phyloP scores from a whole-genome alignment of 2,888 invertebrate genomes.

The Drosophila atripex region DNA sequence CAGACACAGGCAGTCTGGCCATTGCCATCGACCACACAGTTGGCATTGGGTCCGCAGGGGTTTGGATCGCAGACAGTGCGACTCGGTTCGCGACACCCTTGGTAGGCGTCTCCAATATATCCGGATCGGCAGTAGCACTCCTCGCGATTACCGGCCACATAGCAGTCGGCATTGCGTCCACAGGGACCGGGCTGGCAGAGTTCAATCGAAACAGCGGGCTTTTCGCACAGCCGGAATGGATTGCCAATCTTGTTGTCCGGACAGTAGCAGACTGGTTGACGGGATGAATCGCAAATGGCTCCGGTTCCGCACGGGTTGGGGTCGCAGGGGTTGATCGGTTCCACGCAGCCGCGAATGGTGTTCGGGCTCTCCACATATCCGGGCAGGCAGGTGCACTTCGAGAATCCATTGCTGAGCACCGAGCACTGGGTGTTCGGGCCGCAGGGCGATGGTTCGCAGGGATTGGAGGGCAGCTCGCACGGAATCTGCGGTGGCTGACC shows the following conservation, averaged over 20 bases:
- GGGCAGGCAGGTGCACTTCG: conserved; percentile 93
- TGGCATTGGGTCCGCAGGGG: conserved; percentile 91
- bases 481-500: conserved; percentile 91
- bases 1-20: conserved; percentile 90
- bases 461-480: conserved; percentile 90
- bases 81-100: conserved; percentile 89
- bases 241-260: conserved; percentile 92
- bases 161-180: conserved; percentile 92
- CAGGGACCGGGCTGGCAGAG: conserved; percentile 93
- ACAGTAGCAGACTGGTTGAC: conserved; percentile 93
- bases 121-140: conserved; percentile 92
- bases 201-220: conserved; percentile 86
- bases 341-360: conserved; percentile 93
- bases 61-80: conserved; percentile 90
- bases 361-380: conserved; percentile 94
- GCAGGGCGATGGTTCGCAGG: conserved; percentile 93
- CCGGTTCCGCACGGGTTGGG: conserved; percentile 92
- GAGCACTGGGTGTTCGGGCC: conserved; percentile 95
- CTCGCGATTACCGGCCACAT: conserved; percentile 91
- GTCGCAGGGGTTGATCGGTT: conserved; percentile 91
- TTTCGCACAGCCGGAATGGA: conserved; percentile 90
- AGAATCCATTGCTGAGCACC: conserved; percentile 90
- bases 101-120: conserved; percentile 91
- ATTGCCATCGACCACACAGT: conserved; percentile 88
- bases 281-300: conserved; percentile 91